Percentiles rank a stretch among this genome's conserved stretches.
Conservation (phyloP, 2,797 vertebrate genomes). For the Picus viridis region DNA sequence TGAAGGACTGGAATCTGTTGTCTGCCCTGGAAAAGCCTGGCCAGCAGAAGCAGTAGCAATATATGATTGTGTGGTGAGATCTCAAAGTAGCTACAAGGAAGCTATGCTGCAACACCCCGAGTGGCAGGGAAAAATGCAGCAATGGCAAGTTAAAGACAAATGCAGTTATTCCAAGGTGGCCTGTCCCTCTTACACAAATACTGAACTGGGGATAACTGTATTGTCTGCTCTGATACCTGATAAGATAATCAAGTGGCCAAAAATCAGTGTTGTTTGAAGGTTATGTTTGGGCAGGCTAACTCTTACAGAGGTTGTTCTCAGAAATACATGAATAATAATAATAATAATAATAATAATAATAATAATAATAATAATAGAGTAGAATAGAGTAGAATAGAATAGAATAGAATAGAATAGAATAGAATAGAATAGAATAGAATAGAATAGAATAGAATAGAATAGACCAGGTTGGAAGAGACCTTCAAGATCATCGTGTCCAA, state of each 20-base stretch:
- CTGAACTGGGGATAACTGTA: neutral
- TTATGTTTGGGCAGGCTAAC: neutral
- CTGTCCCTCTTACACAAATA: neutral
- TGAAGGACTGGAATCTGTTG: neutral
- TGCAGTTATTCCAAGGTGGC: neutral
- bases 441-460: too few species aligned
- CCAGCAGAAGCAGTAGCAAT: neutral
- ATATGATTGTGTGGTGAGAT: rapidly evolving
- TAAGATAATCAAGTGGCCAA: rapidly evolving
- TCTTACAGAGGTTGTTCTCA: neutral
- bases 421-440: too few species aligned
- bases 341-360: neutral
- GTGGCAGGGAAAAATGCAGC: neutral
- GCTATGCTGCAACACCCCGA: neutral
- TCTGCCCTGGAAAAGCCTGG: neutral
- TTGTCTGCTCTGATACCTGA: neutral
- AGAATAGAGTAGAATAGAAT: too few species aligned
- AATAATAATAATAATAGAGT: neutral
- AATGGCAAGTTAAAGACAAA: neutral
- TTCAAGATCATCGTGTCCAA: too few species aligned
- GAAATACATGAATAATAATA: neutral
- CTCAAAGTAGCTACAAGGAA: neutral
- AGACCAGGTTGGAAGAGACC: too few species aligned
- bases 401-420: too few species aligned
- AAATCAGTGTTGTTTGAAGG: neutral